Percentiles rank a stretch among this genome's conserved stretches.
phyloP scores from a whole-genome alignment of 2,888 invertebrate species.

The Dastarcus helophoroides region DNA sequence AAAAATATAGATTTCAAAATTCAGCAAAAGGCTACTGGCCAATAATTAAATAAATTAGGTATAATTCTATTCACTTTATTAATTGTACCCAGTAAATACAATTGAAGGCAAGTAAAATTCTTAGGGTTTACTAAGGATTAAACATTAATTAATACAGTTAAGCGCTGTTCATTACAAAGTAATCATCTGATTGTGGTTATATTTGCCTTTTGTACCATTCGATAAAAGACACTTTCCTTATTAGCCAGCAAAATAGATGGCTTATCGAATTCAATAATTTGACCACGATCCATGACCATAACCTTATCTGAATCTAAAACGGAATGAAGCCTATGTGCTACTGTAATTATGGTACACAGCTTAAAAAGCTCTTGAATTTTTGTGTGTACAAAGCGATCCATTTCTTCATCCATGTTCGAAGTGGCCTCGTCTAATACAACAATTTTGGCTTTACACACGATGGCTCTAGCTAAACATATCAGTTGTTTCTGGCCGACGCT shows the following conservation, averaged over 20 bases:
- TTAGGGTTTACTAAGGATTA: too few relatives aligned
- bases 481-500: constrained; percentile 78
- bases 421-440: constrained; percentile 70
- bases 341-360: constrained; percentile 62
- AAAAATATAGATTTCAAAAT: too few relatives aligned
- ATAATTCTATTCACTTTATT: too few relatives aligned
- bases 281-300: constrained; percentile 69
- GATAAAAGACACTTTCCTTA: constrained; percentile 48
- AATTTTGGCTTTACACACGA: constrained; percentile 73
- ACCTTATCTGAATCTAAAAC: constrained; percentile 78
- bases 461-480: constrained; percentile 71
- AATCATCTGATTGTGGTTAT: too few relatives aligned
- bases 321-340: constrained; percentile 70
- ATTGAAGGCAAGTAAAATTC: too few relatives aligned
- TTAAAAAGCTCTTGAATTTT: constrained; percentile 60
- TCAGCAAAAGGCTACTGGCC: too few relatives aligned
- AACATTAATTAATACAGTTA: too few relatives aligned
- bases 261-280: constrained; percentile 61
- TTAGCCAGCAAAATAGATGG: constrained; percentile 55
- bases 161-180: too few relatives aligned
- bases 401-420: constrained; percentile 70
- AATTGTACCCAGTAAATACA: too few relatives aligned
- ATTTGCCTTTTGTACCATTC: constrained; percentile 45
- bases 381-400: constrained; percentile 61
- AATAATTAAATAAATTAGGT: too few relatives aligned